Conservation (phyloP, 2,797 vertebrate species). For the Ptychobarbus kaznakovi region DNA sequence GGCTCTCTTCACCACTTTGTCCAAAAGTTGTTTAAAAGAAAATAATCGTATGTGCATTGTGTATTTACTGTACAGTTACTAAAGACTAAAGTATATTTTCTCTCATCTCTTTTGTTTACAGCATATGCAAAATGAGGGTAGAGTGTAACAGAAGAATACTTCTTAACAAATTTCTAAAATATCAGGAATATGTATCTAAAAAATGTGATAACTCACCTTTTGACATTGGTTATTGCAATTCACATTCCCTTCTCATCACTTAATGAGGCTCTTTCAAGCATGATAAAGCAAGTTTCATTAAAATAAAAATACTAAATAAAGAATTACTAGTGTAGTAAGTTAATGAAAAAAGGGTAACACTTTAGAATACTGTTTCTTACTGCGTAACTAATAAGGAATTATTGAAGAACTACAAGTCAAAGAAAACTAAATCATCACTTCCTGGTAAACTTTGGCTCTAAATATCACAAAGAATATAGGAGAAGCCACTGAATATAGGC, state of each 20-base stretch:
- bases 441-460: too few species aligned
- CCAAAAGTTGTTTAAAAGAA: conserved; percentile 40
- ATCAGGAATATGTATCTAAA: conserved; percentile 4
- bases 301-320: background rate
- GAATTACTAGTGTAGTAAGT: background rate
- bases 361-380: too few species aligned
- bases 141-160: background rate
- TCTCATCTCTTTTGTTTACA: conserved; percentile 22
- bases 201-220: background rate
- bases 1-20: conserved; percentile 34
- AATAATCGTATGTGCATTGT: conserved; percentile 39
- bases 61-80: conserved; percentile 39
- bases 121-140: background rate
- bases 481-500: too few species aligned
- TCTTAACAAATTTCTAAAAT: background rate
- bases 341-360: too few species aligned
- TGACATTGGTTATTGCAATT: background rate
- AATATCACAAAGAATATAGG: too few species aligned
- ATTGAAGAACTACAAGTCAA: too few species aligned
- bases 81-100: conserved; percentile 10
- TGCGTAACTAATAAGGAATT: too few species aligned
- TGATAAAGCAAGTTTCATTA: background rate
- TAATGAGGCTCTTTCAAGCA: background rate
- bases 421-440: too few species aligned
- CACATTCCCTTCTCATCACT: background rate